A percentile compares a stretch with the other conserved stretches of the same genome.
Evolutionary conservation across 2,888 invertebrate genomes (phyloP).

Genomic region (Dryobotodes eremita): DNA sequence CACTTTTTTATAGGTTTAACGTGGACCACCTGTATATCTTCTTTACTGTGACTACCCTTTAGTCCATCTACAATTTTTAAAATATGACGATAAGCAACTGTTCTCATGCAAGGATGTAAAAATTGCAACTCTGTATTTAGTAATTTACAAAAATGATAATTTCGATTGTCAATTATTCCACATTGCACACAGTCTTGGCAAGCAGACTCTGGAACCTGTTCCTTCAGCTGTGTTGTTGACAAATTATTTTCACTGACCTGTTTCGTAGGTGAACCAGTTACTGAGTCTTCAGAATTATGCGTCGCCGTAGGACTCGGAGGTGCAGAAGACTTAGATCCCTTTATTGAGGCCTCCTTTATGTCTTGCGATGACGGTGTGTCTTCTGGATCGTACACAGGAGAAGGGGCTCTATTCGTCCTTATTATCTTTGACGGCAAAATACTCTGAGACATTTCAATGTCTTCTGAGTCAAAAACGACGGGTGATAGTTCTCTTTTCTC

Average conservation of each 20-base stretch:
- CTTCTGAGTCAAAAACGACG: slow-evolving; percentile 4
- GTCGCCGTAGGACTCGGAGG: no score
- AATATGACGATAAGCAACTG: slow-evolving; percentile 4
- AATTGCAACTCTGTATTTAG: neutral
- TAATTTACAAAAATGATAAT: slow-evolving; percentile 7
- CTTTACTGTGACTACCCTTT: slow-evolving; percentile 5
- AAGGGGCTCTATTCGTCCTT: neutral
- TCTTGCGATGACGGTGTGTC: slow-evolving; percentile 5
- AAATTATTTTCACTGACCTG: slow-evolving; percentile 12
- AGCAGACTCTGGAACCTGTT: no score
- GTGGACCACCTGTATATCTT: slow-evolving; percentile 3
- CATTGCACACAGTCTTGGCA: slow-evolving; percentile 3
- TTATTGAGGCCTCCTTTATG: slow-evolving; percentile 13
- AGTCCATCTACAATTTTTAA: slow-evolving; percentile 6
- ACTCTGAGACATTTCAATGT: slow-evolving; percentile 7
- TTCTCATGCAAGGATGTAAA: slow-evolving; percentile 7
- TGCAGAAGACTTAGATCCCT: neutral
- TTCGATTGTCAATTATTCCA: slow-evolving; percentile 1
- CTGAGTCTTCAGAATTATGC: slow-evolving; percentile 7
- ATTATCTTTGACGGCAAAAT: slow-evolving; percentile 4
- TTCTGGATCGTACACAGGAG: slow-evolving; percentile 1
- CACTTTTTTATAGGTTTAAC: slow-evolving; percentile 3
- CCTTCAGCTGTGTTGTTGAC: neutral
- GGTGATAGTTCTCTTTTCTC: no score
- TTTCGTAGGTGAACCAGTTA: slow-evolving; percentile 14